Conservation (phyloP, 2,797 vertebrate species). For the Ctenosaura bakeri region DNA sequence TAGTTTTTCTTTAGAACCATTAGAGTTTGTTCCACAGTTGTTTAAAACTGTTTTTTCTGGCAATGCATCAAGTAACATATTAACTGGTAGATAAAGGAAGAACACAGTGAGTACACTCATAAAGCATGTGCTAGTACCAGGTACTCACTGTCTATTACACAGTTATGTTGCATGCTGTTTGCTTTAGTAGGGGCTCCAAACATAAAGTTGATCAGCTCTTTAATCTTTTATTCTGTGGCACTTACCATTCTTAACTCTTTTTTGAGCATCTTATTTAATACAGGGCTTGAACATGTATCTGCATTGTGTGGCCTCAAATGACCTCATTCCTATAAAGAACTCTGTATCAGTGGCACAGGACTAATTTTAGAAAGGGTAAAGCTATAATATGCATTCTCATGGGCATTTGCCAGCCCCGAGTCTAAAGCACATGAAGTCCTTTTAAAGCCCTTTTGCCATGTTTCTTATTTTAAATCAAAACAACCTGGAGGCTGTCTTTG, state of each 20-base stretch:
- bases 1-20: neutral
- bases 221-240: neutral
- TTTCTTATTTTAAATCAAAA: neutral
- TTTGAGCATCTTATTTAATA: neutral
- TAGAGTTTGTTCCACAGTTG: neutral
- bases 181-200: neutral
- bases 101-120: neutral
- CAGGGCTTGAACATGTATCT: neutral
- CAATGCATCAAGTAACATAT: neutral
- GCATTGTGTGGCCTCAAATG: neutral
- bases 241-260: neutral
- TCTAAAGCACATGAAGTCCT: neutral
- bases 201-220: neutral
- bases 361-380: slow-evolving; percentile 22
- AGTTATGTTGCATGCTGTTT: neutral
- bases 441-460: neutral
- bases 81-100: neutral
- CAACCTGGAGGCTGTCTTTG: neutral
- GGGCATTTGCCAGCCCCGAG: neutral
- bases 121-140: neutral
- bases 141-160: neutral
- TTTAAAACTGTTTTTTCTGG: neutral
- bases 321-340: neutral
- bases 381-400: neutral
- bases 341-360: neutral